These are phyloP conservation scores for Botia kubotai DNA, from an alignment of 2,797 vertebrate genomes.

Conservation along the genomic window DNA sequence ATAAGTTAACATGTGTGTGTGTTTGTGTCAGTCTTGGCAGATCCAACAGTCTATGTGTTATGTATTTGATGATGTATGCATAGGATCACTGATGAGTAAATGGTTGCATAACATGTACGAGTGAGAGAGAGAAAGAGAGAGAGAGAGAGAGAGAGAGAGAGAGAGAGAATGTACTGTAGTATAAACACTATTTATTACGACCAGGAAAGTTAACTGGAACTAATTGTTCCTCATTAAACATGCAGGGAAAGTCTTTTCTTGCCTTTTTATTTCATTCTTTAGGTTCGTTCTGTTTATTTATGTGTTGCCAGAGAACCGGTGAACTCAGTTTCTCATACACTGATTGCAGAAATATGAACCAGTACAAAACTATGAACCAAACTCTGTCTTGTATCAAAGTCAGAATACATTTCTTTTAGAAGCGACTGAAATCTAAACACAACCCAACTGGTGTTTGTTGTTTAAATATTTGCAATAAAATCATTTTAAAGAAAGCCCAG, in stretches of 20 bases:
- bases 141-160: neutral
- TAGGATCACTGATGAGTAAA: neutral
- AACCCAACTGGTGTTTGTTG: neutral
- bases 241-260: neutral
- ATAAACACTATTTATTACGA: conserved; percentile 12
- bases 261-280: conserved; percentile 15
- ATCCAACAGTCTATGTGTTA: neutral
- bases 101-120: conserved; percentile 1
- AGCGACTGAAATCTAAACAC: neutral
- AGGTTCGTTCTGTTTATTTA: conserved; percentile 1
- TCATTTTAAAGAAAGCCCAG: neutral
- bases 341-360: conserved; percentile 3
- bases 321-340: conserved; percentile 4
- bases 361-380: neutral
- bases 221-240: conserved; percentile 7
- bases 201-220: neutral
- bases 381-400: conserved; percentile 1
- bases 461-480: conserved; percentile 6
- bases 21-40: neutral
- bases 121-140: neutral
- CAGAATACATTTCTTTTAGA: neutral
- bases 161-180: neutral
- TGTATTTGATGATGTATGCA: conserved; percentile 7
- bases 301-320: conserved; percentile 11
- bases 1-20: too few species aligned